Percentiles rank a stretch among this genome's conserved stretches.
phyloP scores from a whole-genome alignment of 2,113 vertebrate genomes.

The Alligator mississippiensis region DNA sequence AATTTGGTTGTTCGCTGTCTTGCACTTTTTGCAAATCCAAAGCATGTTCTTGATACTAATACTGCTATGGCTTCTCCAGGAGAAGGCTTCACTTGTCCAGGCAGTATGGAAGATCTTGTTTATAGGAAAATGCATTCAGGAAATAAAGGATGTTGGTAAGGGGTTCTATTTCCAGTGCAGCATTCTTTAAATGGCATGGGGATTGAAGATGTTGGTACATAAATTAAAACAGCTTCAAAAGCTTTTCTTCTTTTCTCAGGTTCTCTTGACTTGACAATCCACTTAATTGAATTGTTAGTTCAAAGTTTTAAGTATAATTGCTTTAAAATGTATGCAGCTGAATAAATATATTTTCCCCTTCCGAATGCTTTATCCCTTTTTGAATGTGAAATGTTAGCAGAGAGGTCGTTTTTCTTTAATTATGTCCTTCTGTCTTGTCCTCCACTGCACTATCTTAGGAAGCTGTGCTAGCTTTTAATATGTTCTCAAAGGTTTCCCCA shows the following conservation, averaged over 20 bases:
- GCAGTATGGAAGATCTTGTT: not conserved
- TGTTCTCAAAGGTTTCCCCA: not conserved
- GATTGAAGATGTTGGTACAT: not conserved
- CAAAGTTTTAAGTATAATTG: not conserved
- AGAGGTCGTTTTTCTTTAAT: not conserved
- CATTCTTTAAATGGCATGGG: not conserved
- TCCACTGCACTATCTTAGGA: not conserved
- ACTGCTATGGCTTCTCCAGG: not conserved
- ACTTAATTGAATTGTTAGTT: not conserved
- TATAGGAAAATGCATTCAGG: not conserved
- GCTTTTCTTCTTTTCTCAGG: not conserved
- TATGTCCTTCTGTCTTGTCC: not conserved
- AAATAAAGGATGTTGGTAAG: not conserved
- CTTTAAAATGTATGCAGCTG: not conserved
- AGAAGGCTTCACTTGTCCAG: conserved; percentile 30
- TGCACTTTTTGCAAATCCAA: not conserved
- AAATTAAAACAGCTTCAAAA: not conserved
- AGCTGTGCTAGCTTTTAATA: not conserved
- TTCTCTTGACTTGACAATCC: not conserved
- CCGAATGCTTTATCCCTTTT: not conserved
- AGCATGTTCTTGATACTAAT: not conserved
- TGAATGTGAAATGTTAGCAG: not conserved
- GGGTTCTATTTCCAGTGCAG: not conserved
- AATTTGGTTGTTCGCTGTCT: not conserved
- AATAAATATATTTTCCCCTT: not conserved